Evolutionary conservation across 2,113 vertebrate genomes (phyloP).

Genomic region (Gallinago paraguaiae): DNA sequence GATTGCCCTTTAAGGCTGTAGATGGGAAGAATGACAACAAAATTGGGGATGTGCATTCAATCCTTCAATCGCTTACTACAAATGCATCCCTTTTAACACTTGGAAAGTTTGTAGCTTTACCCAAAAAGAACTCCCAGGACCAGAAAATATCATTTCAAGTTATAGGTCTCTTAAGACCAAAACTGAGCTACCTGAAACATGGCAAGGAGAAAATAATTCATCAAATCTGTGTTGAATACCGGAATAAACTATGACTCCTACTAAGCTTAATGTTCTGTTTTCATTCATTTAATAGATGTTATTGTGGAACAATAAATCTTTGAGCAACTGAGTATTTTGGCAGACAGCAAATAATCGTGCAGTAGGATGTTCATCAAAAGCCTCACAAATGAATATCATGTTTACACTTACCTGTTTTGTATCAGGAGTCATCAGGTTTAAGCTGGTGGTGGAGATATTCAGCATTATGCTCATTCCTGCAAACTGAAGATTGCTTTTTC

Average conservation of each 20-base stretch:
- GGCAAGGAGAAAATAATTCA: background rate
- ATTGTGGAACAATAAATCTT: background rate
- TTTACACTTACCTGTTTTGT: conserved; percentile 89
- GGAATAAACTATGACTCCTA: background rate
- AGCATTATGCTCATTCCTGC: conserved; percentile 95
- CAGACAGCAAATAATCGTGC: background rate
- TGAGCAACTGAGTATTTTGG: background rate
- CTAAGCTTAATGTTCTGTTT: background rate
- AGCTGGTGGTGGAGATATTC: conserved; percentile 96
- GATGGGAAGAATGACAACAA: background rate
- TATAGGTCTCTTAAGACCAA: background rate
- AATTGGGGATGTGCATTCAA: background rate
- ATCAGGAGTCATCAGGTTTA: conserved; percentile 95
- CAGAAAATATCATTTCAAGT: background rate
- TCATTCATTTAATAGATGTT: background rate
- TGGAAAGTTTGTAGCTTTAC: background rate
- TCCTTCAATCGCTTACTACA: background rate
- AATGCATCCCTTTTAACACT: background rate
- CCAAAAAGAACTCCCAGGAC: background rate
- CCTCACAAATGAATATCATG: background rate
- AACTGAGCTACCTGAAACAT: background rate
- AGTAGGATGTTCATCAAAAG: background rate
- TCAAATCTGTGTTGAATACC: background rate
- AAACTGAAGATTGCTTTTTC: conserved; percentile 98
- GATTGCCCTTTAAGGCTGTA: background rate